A percentile compares a stretch with the other conserved stretches of the same genome.
Evolutionary conservation across 2,888 invertebrate species (phyloP).

Genomic region (Phlogophora meticulosa): DNA sequence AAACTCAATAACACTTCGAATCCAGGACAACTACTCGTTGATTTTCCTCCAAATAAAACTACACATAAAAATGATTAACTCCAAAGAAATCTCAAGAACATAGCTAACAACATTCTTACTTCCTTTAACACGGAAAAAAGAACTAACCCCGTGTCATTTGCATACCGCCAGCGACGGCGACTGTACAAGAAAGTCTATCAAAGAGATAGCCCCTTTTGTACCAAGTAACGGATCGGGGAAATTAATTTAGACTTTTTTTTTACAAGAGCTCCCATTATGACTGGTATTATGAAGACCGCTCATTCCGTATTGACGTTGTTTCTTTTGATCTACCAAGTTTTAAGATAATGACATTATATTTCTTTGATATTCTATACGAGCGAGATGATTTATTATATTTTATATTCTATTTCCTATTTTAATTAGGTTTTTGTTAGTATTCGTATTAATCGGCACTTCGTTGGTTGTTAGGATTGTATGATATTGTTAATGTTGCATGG

Average conservation of each 20-base stretch:
- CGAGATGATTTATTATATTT: conserved; percentile 69
- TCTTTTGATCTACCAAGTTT: conserved; percentile 81
- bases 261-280: conserved; percentile 69
- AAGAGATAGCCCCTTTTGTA: conserved; percentile 84
- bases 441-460: conserved; percentile 44
- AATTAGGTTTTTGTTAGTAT: conserved; percentile 64
- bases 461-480: conserved; percentile 18
- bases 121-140: conserved; percentile 39
- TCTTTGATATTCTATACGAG: conserved; percentile 81
- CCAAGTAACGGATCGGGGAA: conserved; percentile 82
- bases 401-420: conserved; percentile 68
- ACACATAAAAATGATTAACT: conserved; percentile 22
- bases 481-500: conserved; percentile 29
- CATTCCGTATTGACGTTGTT: conserved; percentile 81
- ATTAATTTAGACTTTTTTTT: conserved; percentile 87
- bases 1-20: too few species aligned
- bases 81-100: conserved; percentile 20
- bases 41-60: conserved; percentile 12
- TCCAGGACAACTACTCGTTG: too few species aligned
- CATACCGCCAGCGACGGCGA: conserved; percentile 63
- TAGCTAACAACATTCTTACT: conserved; percentile 38
- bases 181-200: conserved; percentile 80
- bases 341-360: conserved; percentile 85
- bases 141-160: conserved; percentile 58
- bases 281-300: conserved; percentile 68